Evolutionary conservation across 2,113 vertebrate species (phyloP), one percentile per base, ranked within the genome.

Genomic region (Carassius gibelio): DNA sequence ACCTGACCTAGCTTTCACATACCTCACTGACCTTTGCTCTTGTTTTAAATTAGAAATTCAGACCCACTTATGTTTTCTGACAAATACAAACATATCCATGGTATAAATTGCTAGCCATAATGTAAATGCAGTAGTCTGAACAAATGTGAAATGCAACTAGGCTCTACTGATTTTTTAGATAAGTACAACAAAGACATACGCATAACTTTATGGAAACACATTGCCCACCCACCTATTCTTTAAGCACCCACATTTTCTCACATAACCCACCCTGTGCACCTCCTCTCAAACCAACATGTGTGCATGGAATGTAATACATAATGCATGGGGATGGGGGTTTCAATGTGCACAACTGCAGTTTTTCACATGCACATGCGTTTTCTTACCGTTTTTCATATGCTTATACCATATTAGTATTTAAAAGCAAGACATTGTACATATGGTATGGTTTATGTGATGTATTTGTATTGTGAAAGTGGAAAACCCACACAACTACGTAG

Each of bases 161-260:
- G 2, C 6, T 21, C 7, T 59, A 7, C 19, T 61, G 57, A 59
- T 8, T 21, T 38, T 30, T 38, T 9, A 38, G 7, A 9, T 69
- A 38, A 69, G 34, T 19, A 36, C 34, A 69, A 0, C 66, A 19
- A 8, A 71, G 68, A 48, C n/a, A 26, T 36, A 8, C 42, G 34
- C 13, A 14, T 79, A 11, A n/a, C 57, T 61, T n/a, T 15, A 79
- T 42, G 76, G 76, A 79, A 36, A 62, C 76, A 79, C 30, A 23
- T 42, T 79, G 55, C 57, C 55, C 55, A 79, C 76, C 76, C 15
- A 42, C 19, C 55, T 26, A 42, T 79, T 62, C 11, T 61, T 59
- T 55, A 55, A 34, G 34, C 76, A 13, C 76, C 57, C 76, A 61
- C 76, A 79, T 79, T 62, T 79, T 62, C 55, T 62, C 34, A 79